Conservation (phyloP, 1,140 invertebrate species). For the Drosophila albomicans region DNA sequence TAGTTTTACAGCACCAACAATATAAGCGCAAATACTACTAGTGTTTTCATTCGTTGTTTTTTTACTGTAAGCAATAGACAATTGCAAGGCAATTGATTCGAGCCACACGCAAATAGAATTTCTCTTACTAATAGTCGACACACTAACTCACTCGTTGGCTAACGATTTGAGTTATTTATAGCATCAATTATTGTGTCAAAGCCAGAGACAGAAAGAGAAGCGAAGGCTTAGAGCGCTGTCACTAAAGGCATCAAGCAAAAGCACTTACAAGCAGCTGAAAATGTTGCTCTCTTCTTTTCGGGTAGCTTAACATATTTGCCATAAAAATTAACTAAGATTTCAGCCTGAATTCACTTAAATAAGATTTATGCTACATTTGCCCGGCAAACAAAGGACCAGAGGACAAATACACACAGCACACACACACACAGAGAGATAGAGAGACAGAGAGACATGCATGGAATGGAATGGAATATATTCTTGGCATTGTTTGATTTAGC, state of each 20-base stretch:
- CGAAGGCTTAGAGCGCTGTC: constrained; percentile 38
- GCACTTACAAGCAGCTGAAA: constrained; percentile 33
- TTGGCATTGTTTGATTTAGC: constrained; percentile 54
- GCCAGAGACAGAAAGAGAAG: not conserved
- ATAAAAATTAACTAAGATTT: constrained; percentile 69
- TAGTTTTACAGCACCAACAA: not conserved
- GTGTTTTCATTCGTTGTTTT: not conserved
- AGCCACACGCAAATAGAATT: not conserved
- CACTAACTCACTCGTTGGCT: constrained; percentile 2
- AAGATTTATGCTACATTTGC: constrained; percentile 65
- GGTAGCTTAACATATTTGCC: constrained; percentile 52
- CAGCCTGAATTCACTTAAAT: constrained; percentile 61
- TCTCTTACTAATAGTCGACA: not conserved
- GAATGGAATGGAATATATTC: constrained; percentile 14
- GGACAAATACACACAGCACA: constrained; percentile 39
- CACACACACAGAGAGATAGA: not conserved
- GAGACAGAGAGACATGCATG: constrained; percentile 2
- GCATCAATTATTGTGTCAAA: constrained; percentile 50
- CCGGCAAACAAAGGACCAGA: constrained; percentile 47
- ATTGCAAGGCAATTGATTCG: not conserved
- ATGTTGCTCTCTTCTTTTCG: constrained; percentile 17
- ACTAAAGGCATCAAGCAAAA: constrained; percentile 19
- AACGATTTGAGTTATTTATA: constrained; percentile 40
- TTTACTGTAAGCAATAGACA: not conserved
- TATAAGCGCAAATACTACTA: not conserved